Conservation (phyloP, 2,797 vertebrate genomes). For the Melanotaenia pygmaea region DNA sequence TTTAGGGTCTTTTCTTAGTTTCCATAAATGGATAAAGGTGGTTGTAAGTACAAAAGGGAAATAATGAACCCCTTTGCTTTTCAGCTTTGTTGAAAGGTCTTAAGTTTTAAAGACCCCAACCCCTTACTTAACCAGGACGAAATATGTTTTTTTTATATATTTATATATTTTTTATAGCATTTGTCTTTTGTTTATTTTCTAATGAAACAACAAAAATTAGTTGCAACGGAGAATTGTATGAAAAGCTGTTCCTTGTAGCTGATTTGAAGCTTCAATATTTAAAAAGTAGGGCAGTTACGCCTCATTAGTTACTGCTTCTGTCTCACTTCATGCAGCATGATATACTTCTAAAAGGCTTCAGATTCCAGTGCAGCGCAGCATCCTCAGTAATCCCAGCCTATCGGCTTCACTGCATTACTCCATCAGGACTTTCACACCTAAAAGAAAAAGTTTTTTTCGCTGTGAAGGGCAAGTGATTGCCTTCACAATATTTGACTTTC, state of each 20-base stretch:
- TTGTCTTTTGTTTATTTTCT: neutral
- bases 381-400: constrained; percentile 64
- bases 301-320: constrained; percentile 18
- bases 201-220: neutral
- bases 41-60: constrained; percentile 5
- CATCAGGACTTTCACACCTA: constrained; percentile 56
- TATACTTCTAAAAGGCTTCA: constrained; percentile 75
- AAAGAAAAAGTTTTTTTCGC: constrained; percentile 76
- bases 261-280: constrained; percentile 42
- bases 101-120: neutral
- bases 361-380: constrained; percentile 68
- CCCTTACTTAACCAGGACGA: neutral
- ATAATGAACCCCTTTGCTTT: neutral
- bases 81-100: neutral
- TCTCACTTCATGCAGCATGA: constrained; percentile 62
- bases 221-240: neutral
- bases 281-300: constrained; percentile 16
- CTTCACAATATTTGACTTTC: constrained; percentile 37
- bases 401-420: constrained; percentile 56
- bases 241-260: constrained; percentile 4
- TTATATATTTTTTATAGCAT: neutral
- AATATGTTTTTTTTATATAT: too few relatives aligned
- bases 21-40: constrained; percentile 43
- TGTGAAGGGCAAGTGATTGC: constrained; percentile 60
- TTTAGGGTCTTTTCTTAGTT: constrained; percentile 21